Base-by-base conservation (phyloP, 2,797 vertebrate genomes). In the Scyliorhinus canicula region DNA sequence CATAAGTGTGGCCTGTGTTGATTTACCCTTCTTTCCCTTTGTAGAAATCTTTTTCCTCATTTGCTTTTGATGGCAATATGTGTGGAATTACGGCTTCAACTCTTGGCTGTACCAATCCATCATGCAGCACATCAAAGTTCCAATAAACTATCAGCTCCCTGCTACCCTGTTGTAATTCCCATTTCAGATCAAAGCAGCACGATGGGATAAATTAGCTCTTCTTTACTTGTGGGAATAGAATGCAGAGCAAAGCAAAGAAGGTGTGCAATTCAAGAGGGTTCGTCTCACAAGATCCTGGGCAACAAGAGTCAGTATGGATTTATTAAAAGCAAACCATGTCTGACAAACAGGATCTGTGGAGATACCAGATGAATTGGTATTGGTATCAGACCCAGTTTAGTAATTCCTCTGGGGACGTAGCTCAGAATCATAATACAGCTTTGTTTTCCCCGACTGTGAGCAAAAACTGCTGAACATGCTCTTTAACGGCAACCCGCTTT, bases 351-450 rank as follows among this genome's bases (percentile, higher is more conserved):
- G 40, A 44, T 79, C 16, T 79, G 77, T 21, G 40, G 4, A 79
- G 0, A 44, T 40, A 44, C 14, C 26, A 4, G 50, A 44, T 71
- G 31, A 35, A 71, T 35, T 79, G 77, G n/a, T 85, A 52, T 57
- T 14, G 14, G 52, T 24, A n/a, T 60, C 16, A 24, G 19, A 60
- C 35, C 85, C 74, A 79, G n/a, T 79, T 71, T 79, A 14, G 86
- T 24, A 60, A 31, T 57, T 60, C 35, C 35, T 40, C 5, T 21
- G 21, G 57, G n/a, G 57, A 90, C 19, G 1, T 26, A 63, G 86
- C 86, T 60, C 86, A 91, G 57, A n/a, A 63, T 86, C n/a, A 91
- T 60, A 40, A 91, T 31, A 63, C 60, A 63, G n/a, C 60, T 88
- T 91, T 91, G 14, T 21, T 24, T 91, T 91, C 21, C n/a, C 35